Evolutionary conservation across 1,140 invertebrate genomes (phyloP), one percentile per base, ranked within the genome.

Genomic region (Zaprionus taronus): DNA sequence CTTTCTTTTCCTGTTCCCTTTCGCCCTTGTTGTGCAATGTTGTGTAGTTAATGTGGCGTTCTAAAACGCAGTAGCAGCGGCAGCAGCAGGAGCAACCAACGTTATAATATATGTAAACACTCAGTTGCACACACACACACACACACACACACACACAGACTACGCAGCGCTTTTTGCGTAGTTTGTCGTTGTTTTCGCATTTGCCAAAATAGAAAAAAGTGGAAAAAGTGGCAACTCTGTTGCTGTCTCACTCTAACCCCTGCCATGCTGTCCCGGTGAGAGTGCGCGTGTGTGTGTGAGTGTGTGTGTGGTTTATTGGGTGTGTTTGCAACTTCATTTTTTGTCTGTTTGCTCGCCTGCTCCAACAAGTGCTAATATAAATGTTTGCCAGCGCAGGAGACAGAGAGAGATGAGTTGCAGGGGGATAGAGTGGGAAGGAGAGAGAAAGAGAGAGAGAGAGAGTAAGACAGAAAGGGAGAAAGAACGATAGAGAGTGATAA

Each of bases 21-120:
- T 75, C 72, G 58, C 58, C 66, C 66, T 71, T 49, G 60, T 68
- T 77, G 74, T 72, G 69, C 82, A 86, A 80, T 82, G 80, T 87
- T 79, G 62, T 85, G 83, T 79, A 85, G 83, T 87, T 85, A 85
- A 85, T 85, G 83, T 85, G 83, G 76, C 83, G 65, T 85, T 87
- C 83, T 85, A 85, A 85, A 85, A 85, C 80, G 83, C 83, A 85
- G 79, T 65, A 53, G 81, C 72, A 56, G 65, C 64, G 47, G 56
- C 72, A 47, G 56, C 22, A 26, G 24, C 51, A 53, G 49, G 44
- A 41, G 34, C 36, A 24, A 38, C 51, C 38, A 60, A 65, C 69
- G 62, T 66, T 70, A 81, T 84, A 85, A 85, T 84, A 85, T 85
- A 84, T 84, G 82, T 85, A 84, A 85, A 85, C 82, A 81, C 82